A percentile compares a stretch with the other conserved stretches of the same genome.
Evolutionary conservation across 2,113 vertebrate species (phyloP).

Genomic region (Hippolais icterina): DNA sequence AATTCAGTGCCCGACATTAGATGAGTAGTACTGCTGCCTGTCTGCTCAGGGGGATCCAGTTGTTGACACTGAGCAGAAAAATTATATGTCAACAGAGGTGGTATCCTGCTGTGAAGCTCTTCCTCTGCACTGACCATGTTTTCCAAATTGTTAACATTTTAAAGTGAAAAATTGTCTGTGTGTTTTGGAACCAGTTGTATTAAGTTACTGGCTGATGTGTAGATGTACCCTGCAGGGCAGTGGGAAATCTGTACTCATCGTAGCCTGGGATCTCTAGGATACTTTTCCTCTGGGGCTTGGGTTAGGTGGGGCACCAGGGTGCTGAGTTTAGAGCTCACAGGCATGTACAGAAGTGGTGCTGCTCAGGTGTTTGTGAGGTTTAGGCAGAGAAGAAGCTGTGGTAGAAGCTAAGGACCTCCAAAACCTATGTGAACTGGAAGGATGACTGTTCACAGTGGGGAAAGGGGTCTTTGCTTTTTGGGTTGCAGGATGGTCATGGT

Average conservation of each 20-base stretch:
- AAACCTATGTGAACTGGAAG: background rate
- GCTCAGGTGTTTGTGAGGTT: background rate
- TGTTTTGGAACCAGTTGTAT: background rate
- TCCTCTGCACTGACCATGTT: rapidly evolving
- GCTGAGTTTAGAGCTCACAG: background rate
- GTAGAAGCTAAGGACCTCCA: background rate
- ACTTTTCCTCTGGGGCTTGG: background rate
- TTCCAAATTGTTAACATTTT: background rate
- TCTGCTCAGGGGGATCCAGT: background rate
- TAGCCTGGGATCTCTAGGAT: background rate
- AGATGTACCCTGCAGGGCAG: background rate
- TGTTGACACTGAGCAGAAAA: background rate
- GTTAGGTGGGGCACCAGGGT: background rate
- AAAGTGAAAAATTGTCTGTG: background rate
- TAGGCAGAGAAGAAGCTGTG: background rate
- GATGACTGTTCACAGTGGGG: background rate
- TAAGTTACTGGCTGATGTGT: background rate
- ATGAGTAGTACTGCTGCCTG: background rate
- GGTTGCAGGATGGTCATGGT: background rate
- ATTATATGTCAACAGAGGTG: background rate
- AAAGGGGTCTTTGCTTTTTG: background rate
- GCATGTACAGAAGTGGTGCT: background rate
- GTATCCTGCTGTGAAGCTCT: background rate
- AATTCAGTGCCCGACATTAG: rapidly evolving
- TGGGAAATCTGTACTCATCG: background rate